Base-by-base conservation (phyloP, 2,797 vertebrate genomes). In the Peromyscus attwateri region DNA sequence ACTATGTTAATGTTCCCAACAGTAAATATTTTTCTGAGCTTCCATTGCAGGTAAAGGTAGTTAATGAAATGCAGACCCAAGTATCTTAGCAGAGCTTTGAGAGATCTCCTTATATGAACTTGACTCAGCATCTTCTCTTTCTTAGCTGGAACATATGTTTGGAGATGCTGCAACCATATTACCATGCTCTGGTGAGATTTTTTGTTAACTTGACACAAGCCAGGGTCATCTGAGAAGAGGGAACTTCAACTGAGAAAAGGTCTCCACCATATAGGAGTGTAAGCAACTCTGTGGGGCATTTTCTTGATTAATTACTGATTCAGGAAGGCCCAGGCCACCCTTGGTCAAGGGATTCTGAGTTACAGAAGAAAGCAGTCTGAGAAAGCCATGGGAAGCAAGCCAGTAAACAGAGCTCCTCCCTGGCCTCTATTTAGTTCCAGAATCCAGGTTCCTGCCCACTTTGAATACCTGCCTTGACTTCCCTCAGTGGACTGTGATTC, bases 11-110 rank as follows among this genome's bases (percentile, higher is more conserved):
- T 43, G 21, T 55, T 34, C 14, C 14, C 25, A 95, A 9, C 19
- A 92, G 70, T 91, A 93, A 77, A 68, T 52, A 43, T 79, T 64
- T 96, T 29, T 43, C 31, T 19, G 87, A 62, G 6, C 19, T 87
- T 93, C 43, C 37, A 91, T 2, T 60, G 21, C 8, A 90, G 75
- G 87, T 64, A 73, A 60, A 73, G 34, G 43, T 80, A 52, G 43
- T 17, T 82, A 88, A 11, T 92, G 40, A 96, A 75, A 87, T 81
- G 12, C 6, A 90, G 19, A 77, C 37, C 55, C 34, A 66, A 85
- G 77, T 46, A 43, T 79, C 79, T 87, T 70, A 79, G 27, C 31
- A 95, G 71, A 60, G 83, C 21, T 88, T 46, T 93, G 60, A 80
- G 49, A 88, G 93, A 57, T 82, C 40, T 75, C 31, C 82, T 79